phyloP scores from a whole-genome alignment of 2,113 vertebrate genomes.

The Menura novaehollandiae region DNA sequence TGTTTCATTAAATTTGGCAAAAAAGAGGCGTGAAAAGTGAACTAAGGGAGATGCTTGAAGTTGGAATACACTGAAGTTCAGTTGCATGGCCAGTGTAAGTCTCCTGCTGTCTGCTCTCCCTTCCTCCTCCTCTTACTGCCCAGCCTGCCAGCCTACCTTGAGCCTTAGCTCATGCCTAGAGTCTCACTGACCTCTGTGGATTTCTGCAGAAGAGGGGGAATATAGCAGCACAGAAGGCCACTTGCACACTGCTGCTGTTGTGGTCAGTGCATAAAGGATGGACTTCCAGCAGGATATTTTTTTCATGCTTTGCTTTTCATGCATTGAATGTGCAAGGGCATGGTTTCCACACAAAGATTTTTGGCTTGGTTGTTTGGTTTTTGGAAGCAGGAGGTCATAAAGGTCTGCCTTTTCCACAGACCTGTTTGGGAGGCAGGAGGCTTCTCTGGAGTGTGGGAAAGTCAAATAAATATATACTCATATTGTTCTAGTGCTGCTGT shows the following conservation, averaged over 20 bases:
- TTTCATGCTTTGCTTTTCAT: not conserved
- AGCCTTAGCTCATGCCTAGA: not conserved
- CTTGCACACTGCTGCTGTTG: not conserved
- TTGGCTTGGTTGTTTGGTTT: not conserved
- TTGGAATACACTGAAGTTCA: not conserved
- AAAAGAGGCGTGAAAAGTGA: not conserved
- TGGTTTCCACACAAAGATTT: not conserved
- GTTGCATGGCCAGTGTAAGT: not conserved
- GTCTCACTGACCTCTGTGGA: fast-evolving
- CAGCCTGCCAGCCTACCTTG: not conserved
- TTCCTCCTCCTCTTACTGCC: not conserved
- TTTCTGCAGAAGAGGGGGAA: not conserved
- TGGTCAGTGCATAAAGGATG: fast-evolving
- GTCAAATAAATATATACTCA: not conserved
- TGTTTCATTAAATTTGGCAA: not conserved
- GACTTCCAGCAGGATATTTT: not conserved
- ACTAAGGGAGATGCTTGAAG: not conserved
- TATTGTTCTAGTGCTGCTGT: not conserved
- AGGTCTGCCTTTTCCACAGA: not conserved
- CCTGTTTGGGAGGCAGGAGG: not conserved
- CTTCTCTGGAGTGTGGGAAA: not conserved
- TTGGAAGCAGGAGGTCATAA: not conserved
- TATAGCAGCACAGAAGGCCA: not conserved
- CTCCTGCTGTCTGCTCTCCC: not conserved
- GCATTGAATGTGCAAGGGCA: not conserved